Base-by-base conservation (phyloP, 2,113 vertebrate species). In the Anseranas semipalmata region DNA sequence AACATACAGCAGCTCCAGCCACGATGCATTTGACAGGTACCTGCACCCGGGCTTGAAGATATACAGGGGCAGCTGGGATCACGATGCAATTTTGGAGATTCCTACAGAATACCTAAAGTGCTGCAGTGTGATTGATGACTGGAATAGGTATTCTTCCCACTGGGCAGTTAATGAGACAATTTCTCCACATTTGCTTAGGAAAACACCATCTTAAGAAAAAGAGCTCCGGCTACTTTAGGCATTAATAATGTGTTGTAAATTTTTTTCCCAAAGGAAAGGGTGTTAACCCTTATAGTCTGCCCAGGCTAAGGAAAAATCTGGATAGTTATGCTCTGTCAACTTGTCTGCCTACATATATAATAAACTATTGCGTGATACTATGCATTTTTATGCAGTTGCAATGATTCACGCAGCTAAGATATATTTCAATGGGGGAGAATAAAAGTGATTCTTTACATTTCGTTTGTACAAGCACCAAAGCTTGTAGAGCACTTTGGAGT, bases 361-460 rank as follows among this genome's bases (percentile, higher is more conserved):
- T 24, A 87, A 97, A 91, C 45, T 75, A 62, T 71, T 60, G 39
- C 3, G 0, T 85, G 86, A 65, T 67, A 58, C 60, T 63, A 50
- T 86, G 67, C 43, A 65, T 67, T 94, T 91, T 72, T 81, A 87
- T 82, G 72, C 48, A 66, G 63, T 72, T 81, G 59, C 59, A 41
- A 73, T 87, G 84, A 91, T 82, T 84, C 92, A 94, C 71, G 91
- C 73, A 93, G 82, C 65, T 74, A 92, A 95, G 81, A 87, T 85
- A 59, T 73, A 92, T 96, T 97, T 89, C 77, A 89, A 73, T 75
- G 76, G 52, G 68, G 56, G 39, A 62, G 58, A 56, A 94, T 95
- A 93, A 90, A 96, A 95, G 46, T 63, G 84, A 75, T 74, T 87
- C 79, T 96, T 97, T 97, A 96, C 90, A 87, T 91, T 87, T 97